Evolutionary conservation across 1,140 invertebrate species (phyloP).

Genomic region (Helicoverpa armigera): DNA sequence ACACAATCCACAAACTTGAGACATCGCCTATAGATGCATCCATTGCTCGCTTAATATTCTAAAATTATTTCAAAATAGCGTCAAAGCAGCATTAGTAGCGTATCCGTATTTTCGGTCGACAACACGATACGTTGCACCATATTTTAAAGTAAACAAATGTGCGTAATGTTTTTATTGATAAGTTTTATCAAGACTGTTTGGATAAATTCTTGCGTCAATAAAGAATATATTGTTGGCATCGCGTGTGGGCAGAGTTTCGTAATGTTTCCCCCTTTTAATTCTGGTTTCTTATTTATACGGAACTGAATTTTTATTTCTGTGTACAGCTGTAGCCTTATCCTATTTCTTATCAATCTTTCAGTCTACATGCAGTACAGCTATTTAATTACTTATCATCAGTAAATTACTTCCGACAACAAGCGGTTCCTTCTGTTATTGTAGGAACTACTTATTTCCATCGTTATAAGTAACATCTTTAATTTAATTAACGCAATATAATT

Average conservation of each 20-base stretch:
- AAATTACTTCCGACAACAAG: neutral
- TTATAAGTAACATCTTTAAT: neutral
- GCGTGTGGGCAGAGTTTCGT: conserved; percentile 6
- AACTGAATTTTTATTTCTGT: neutral
- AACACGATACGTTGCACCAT: neutral
- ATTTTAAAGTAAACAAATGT: conserved; percentile 25
- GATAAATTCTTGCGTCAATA: conserved; percentile 28
- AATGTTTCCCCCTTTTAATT: neutral
- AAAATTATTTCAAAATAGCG: neutral
- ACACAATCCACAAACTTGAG: neutral
- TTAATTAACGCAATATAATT: neutral
- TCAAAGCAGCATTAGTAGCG: neutral
- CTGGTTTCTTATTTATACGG: neutral
- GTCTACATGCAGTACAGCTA: neutral
- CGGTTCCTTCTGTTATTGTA: no score
- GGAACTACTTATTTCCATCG: neutral
- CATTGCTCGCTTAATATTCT: neutral
- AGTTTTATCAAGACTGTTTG: conserved; percentile 4
- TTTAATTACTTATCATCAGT: neutral
- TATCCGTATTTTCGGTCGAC: neutral
- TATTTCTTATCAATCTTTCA: no score
- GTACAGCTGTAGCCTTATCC: neutral
- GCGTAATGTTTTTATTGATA: conserved; percentile 36
- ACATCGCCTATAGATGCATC: neutral
- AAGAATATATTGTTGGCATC: neutral